Conservation (phyloP, 2,888 invertebrate genomes). For the Sisyra terminalis region DNA sequence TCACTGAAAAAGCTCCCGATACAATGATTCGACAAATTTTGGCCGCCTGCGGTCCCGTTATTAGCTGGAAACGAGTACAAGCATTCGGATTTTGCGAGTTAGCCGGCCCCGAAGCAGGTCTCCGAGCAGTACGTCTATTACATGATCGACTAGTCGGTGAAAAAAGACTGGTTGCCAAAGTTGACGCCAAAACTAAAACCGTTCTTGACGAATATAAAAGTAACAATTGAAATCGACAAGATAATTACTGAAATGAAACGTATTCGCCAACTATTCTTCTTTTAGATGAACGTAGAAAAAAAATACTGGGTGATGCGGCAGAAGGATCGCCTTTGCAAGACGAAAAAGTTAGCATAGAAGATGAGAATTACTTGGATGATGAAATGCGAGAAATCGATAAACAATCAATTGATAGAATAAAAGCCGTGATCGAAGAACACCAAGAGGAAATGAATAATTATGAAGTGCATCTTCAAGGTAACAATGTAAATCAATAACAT, state of each 20-base stretch:
- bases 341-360: conserved; percentile 32
- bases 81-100: conserved; percentile 98
- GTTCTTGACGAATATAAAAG: conserved; percentile 87
- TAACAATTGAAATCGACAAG: conserved; percentile 20
- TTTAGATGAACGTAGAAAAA: conserved; percentile 40
- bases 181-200: conserved; percentile 93
- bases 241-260: no score
- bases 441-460: conserved; percentile 58
- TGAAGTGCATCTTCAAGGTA: conserved; percentile 44
- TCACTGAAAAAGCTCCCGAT: conserved; percentile 89
- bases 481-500: conserved; percentile 8
- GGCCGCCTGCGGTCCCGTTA: conserved; percentile 82
- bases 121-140: conserved; percentile 81
- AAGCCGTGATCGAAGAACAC: conserved; percentile 69
- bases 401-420: conserved; percentile 58
- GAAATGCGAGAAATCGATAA: conserved; percentile 57
- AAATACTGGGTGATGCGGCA: conserved; percentile 35
- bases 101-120: conserved; percentile 86
- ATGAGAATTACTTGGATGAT: conserved; percentile 56
- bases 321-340: conserved; percentile 40
- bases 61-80: conserved; percentile 95
- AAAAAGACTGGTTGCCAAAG: conserved; percentile 86
- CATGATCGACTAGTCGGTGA: conserved; percentile 88
- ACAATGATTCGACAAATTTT: conserved; percentile 86
- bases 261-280: no score